Evolutionary conservation across 2,113 vertebrate species (phyloP).

Genomic region (Leucopsar rothschildi): DNA sequence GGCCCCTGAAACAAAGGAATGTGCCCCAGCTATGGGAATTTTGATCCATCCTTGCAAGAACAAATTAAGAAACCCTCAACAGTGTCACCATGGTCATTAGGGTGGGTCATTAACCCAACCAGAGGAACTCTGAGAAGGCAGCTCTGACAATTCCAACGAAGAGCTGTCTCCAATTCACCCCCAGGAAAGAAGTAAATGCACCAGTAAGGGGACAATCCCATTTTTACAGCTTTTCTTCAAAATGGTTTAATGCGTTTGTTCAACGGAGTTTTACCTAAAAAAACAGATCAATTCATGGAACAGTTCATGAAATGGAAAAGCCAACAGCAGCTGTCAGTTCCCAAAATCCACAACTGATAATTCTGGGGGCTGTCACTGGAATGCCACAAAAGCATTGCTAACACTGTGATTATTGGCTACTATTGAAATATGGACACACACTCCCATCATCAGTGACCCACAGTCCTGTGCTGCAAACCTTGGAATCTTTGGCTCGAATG

Average conservation of each 20-base stretch:
- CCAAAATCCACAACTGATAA: not conserved
- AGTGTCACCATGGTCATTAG: not conserved
- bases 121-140: not conserved
- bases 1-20: not conserved
- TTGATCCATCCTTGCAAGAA: not conserved
- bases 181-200: not conserved
- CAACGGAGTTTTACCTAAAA: not conserved
- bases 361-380: not conserved
- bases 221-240: not conserved
- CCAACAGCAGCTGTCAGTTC: not conserved
- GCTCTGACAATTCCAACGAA: not conserved
- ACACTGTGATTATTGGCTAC: not conserved
- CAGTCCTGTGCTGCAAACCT: not conserved
- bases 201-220: not conserved
- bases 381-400: not conserved
- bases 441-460: not conserved
- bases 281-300: not conserved
- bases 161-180: not conserved
- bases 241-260: not conserved
- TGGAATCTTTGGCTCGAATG: not conserved
- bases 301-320: not conserved
- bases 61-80: not conserved
- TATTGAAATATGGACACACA: accelerated
- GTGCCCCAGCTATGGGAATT: not conserved
- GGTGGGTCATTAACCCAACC: not conserved